Conservation (phyloP, 2,113 vertebrate genomes). For the Pseudorectes ferrugineus region DNA sequence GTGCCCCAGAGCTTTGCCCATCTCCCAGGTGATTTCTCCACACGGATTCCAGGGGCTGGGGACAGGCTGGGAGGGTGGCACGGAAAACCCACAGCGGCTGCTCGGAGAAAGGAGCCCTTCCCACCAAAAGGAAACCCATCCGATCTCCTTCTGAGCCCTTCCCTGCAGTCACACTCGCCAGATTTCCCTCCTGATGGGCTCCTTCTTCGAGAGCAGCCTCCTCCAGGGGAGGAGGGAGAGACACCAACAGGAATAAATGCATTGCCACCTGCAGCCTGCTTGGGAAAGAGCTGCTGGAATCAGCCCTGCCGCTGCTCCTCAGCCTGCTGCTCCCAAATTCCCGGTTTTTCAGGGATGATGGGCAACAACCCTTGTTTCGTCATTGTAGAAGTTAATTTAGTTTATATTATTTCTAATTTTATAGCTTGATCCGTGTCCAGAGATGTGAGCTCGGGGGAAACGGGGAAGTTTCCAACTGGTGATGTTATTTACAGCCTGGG, state of each 20-base stretch:
- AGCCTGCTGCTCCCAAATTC: neutral
- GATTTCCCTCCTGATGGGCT: neutral
- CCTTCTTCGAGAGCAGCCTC: neutral
- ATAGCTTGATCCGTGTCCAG: neutral
- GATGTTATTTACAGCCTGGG: neutral
- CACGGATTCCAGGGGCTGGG: neutral
- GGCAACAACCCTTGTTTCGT: neutral
- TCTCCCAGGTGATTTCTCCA: neutral
- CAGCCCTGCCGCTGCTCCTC: neutral
- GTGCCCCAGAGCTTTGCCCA: neutral
- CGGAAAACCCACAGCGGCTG: neutral
- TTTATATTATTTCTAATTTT: neutral
- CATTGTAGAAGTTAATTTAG: neutral
- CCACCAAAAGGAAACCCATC: neutral
- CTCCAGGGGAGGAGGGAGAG: neutral
- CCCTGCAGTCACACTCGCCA: neutral
- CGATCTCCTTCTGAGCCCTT: neutral
- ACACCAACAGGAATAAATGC: neutral
- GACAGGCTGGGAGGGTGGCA: neutral
- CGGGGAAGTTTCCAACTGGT: neutral
- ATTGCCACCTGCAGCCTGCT: conserved; percentile 60
- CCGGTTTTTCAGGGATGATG: rapidly evolving
- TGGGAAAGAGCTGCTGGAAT: neutral
- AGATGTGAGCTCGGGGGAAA: neutral
- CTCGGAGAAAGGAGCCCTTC: neutral